Base-by-base conservation (phyloP, 2,113 vertebrate species). In the Tachuris rubrigastra region DNA sequence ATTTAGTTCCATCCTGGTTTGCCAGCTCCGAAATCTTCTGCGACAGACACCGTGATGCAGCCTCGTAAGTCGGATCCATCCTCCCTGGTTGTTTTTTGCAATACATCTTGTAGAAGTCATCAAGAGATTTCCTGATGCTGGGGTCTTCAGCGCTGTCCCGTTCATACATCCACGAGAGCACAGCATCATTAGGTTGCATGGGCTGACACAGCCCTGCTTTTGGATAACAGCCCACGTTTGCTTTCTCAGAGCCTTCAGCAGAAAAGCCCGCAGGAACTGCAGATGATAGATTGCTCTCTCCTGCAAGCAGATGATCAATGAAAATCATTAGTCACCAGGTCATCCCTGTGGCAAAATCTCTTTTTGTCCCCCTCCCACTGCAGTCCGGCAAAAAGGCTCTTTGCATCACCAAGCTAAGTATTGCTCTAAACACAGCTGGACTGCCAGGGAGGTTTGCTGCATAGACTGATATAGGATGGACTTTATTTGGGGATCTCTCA, bases 51-150 rank as follows among this genome's bases (percentile, higher is more conserved):
- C 0, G 93, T 19, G 78, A 96, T 44, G 97, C 96, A 50, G 92
- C 73, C 35, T 91, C 12, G 0, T 93, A 97, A 47, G 91, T 92
- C 1, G 58, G 75, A 67, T 97, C 96, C 35, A 6, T 59, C 28
- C 82, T 87, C 68, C 27, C 89, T 22, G 65, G 78, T 41, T 21
- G 74, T 10, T 77, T 78, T 22, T 37, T 50, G 85, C 97, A 91
- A 27, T 95, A 95, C 15, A 16, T 84, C 76, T 95, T 90, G 75
- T 98, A 98, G 96, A 98, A 98, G 17, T 4, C 60, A 31, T 98
- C 98, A 50, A 98, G 93, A 60, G 94, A 97, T 37, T 97, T 91
- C 85, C 88, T 93, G 71, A 98, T 20, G 15, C 76, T 50, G 11
- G 42, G 10, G 33, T 91, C 96, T 63, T 53, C 90, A 5, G 35